Evolutionary conservation across 1,140 invertebrate species (phyloP).

Genomic region (Caenorhabditis briggsae): DNA sequence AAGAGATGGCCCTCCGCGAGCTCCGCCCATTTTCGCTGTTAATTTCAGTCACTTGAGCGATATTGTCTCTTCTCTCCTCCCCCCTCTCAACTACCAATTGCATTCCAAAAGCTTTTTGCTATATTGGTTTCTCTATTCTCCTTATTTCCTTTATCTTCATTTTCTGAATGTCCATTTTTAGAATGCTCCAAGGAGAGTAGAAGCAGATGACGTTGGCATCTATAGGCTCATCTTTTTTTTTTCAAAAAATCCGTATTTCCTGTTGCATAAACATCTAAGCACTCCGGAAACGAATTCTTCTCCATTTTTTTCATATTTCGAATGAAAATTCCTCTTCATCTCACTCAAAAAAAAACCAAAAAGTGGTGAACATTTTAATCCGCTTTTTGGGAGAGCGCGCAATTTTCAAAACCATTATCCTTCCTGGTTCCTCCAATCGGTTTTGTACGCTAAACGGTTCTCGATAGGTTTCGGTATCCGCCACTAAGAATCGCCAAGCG

Average conservation of each 20-base stretch:
- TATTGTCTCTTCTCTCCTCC: not conserved
- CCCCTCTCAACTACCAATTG: constrained; percentile 25
- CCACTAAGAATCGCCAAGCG: not conserved
- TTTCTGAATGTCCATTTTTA: not conserved
- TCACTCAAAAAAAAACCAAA: no score
- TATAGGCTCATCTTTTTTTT: not conserved
- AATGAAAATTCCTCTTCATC: not conserved
- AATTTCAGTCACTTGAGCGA: constrained; percentile 26
- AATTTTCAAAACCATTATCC: not conserved
- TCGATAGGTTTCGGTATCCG: no score
- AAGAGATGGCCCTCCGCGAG: not conserved
- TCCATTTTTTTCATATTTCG: not conserved
- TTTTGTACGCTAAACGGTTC: no score
- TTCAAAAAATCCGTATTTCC: not conserved
- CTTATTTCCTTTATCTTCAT: not conserved
- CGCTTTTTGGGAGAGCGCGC: no score
- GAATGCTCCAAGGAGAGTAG: not conserved
- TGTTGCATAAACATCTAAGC: constrained; percentile 14
- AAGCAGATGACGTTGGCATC: not conserved
- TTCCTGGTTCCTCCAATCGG: not conserved
- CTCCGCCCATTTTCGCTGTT: not conserved
- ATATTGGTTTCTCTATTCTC: constrained; percentile 10
- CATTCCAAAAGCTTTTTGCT: constrained; percentile 25
- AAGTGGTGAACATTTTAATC: no score
- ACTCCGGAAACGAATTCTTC: not conserved